Conservation (phyloP, 2,113 vertebrate genomes). For the Toxotes jaculatrix region DNA sequence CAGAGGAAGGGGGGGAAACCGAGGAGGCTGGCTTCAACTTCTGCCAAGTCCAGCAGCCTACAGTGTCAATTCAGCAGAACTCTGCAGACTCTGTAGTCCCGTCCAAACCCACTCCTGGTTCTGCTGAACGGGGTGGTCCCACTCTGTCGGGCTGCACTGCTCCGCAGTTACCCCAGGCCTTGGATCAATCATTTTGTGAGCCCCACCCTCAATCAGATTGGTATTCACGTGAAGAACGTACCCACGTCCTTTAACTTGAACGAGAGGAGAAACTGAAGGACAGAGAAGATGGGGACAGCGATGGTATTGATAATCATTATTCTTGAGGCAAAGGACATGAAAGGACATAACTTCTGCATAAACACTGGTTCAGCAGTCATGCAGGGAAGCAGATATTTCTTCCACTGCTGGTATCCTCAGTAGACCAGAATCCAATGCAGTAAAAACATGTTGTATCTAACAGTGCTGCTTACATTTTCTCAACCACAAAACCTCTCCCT, state of each 20-base stretch:
- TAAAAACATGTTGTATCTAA: neutral
- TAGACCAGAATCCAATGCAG: neutral
- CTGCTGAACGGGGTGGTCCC: constrained; percentile 30
- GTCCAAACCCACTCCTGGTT: constrained; percentile 56
- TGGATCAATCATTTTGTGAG: constrained; percentile 13
- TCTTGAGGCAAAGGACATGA: neutral
- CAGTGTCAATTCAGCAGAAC: constrained; percentile 68
- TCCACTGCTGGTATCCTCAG: neutral
- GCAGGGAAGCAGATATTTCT: neutral
- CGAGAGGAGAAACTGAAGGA: neutral
- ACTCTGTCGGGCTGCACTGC: neutral
- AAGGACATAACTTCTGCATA: neutral
- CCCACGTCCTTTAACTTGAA: neutral
- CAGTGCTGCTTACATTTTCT: neutral
- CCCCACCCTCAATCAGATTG: constrained; percentile 7
- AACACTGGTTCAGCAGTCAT: neutral
- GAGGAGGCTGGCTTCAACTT: constrained; percentile 62
- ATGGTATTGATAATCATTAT: neutral
- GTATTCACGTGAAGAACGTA: constrained; percentile 9
- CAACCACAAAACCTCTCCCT: neutral
- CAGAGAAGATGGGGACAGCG: neutral
- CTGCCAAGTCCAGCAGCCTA: constrained; percentile 69
- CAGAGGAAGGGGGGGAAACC: constrained; percentile 39
- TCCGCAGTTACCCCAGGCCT: constrained; percentile 3
- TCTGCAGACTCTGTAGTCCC: constrained; percentile 12